These are phyloP conservation scores for Podocnemis expansa DNA, from an alignment of 2,113 vertebrate species.

Conservation along the genomic window DNA sequence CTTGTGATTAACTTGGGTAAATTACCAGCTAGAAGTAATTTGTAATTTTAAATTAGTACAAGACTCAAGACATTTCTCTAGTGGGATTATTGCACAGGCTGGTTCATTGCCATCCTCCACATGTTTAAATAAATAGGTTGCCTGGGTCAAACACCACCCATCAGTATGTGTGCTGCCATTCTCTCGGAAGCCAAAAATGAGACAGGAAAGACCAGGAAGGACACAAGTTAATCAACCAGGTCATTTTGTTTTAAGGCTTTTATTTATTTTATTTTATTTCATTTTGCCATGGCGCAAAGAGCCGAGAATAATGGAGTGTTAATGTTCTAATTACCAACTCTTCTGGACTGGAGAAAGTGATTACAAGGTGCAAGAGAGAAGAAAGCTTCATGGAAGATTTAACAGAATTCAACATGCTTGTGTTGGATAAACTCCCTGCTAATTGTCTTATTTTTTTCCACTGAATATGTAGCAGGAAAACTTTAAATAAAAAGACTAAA, in stretches of 20 bases:
- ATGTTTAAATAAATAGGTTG: conserved; percentile 19
- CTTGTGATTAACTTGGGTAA: conserved; percentile 26
- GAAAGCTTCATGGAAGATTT: not conserved
- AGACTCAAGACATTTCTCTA: conserved; percentile 54
- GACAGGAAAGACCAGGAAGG: not conserved
- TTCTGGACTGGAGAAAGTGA: not conserved
- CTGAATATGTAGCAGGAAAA: not conserved
- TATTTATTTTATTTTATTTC: not conserved
- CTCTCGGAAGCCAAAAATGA: conserved; percentile 23
- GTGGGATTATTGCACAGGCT: conserved; percentile 23
- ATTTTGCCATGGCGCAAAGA: not conserved
- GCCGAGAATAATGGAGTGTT: not conserved
- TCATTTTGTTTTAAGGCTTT: not conserved
- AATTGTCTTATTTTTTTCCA: not conserved
- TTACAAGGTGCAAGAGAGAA: not conserved
- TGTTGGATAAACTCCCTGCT: not conserved
- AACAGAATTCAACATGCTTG: not conserved
- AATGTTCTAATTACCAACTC: not conserved
- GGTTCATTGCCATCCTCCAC: conserved; percentile 5
- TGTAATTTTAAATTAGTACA: conserved; percentile 62
- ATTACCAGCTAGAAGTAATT: conserved; percentile 37
- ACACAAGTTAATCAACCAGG: not conserved
- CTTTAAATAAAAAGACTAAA: not conserved
- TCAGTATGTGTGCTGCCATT: not conserved
- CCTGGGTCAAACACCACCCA: conserved; percentile 1